Conservation (phyloP, 2,797 vertebrate genomes). For the Peromyscus eremicus region DNA sequence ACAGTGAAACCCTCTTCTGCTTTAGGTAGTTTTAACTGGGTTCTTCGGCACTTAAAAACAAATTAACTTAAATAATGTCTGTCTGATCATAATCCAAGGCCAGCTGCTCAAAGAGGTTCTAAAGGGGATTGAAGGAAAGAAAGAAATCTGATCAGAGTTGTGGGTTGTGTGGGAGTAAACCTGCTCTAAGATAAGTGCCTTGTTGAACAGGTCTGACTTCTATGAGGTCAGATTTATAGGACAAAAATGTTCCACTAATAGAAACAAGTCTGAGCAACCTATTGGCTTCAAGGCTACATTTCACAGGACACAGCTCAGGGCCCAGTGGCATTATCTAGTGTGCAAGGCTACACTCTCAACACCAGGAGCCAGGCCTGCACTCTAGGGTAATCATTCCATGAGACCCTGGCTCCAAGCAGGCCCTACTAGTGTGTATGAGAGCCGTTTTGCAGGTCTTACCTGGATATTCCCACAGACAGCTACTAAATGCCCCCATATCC, state of each 20-base stretch:
- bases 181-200: background rate
- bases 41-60: background rate
- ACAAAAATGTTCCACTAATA: background rate
- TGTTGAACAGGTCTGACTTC: background rate
- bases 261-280: background rate
- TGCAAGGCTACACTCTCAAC: background rate
- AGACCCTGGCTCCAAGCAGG: background rate
- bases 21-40: background rate
- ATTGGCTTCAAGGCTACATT: background rate
- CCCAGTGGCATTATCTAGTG: background rate
- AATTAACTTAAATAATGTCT: background rate
- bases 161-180: background rate
- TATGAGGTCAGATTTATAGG: background rate
- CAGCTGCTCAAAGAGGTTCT: background rate
- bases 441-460: background rate
- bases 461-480: background rate
- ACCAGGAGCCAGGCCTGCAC: background rate
- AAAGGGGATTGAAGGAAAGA: background rate
- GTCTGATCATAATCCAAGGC: background rate
- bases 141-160: background rate
- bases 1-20: background rate
- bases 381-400: background rate
- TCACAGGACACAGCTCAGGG: background rate
- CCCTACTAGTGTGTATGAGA: background rate
- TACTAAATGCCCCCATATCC: no score